Evolutionary conservation across 1,140 invertebrate species (phyloP), one percentile per base, ranked within the genome.

Genomic region (Heliconius melpomene): DNA sequence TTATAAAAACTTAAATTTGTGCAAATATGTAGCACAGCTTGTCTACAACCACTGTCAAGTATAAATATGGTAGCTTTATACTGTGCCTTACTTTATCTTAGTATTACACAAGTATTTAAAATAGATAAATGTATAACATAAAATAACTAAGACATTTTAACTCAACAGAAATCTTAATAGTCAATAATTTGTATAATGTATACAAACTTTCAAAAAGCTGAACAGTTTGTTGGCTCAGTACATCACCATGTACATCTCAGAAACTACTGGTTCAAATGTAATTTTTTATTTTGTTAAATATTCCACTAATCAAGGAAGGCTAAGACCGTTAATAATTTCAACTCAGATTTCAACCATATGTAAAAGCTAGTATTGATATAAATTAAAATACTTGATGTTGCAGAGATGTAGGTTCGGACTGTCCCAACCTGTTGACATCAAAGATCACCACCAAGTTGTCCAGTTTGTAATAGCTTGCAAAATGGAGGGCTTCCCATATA

Each of bases 361-460:
- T 52, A 20, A 18, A 20, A 7, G 16, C 18, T 20, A 7, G 50
- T 52, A 52, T 20, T 18, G 18, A 20, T 20, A 52, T 52, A 52
- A 52, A 20, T 20, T 7, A 20, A 2, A 52, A 8, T 81, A 93
- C 93, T 89, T 99, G 96, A 89, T 99, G 99, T 87, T 98, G 98
- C 75, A 99, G 95, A 38, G 97, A 96, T 7, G 99, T 99, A 7
- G 98, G 96, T 88, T 99, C 98, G 78, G 98, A 99, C 95, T 99
- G 99, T 26, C 99, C 99, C 46, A 99, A 95, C 74, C 99, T 96
- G 94, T 99, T 99, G 18, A 99, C 96, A 92, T 99, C 99, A 89
- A 99, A 98, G 88, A 99, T 98, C 23, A 98, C 98, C 74, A 98
- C 98, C 6, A 99, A 95, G 95, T 99, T 99, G 93, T 99, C 98